Percentiles rank a stretch among this genome's conserved stretches.
Evolutionary conservation across 2,797 vertebrate genomes (phyloP).

Genomic region (Myotis pilosus): DNA sequence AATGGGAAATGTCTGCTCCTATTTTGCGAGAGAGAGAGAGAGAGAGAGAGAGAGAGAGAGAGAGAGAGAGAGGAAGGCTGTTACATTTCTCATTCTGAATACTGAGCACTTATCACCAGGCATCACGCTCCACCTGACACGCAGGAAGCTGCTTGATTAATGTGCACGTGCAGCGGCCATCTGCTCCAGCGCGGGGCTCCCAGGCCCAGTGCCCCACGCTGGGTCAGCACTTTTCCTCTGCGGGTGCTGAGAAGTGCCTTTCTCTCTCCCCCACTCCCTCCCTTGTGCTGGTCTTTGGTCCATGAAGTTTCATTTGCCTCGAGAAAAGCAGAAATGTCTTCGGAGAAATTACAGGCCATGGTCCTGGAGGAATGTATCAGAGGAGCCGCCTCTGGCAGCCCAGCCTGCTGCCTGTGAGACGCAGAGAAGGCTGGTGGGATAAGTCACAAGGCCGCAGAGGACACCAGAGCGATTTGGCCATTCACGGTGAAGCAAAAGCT

Average conservation of each 20-base stretch:
- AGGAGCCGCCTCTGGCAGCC: not conserved
- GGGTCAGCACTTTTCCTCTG: conserved; percentile 84
- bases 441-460: not conserved
- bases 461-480: not conserved
- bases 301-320: conserved; percentile 80
- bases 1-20: conserved; percentile 58
- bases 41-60: not conserved
- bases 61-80: not conserved
- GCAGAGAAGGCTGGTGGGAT: not conserved
- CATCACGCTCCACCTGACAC: conserved; percentile 59
- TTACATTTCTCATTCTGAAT: conserved; percentile 69
- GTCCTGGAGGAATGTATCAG: not conserved
- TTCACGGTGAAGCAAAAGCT: conserved; percentile 53
- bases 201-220: conserved; percentile 82
- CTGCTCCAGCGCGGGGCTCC: conserved; percentile 78
- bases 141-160: conserved; percentile 82
- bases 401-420: not conserved
- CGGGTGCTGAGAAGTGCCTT: conserved; percentile 81
- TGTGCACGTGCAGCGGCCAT: conserved; percentile 77
- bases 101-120: conserved; percentile 66
- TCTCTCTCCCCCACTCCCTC: conserved; percentile 69
- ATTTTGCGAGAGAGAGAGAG: not conserved
- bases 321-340: conserved; percentile 58
- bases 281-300: conserved; percentile 63
- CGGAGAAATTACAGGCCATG: conserved; percentile 36